Base-by-base conservation (phyloP, 2,113 vertebrate genomes). In the Leuciscus idus region DNA sequence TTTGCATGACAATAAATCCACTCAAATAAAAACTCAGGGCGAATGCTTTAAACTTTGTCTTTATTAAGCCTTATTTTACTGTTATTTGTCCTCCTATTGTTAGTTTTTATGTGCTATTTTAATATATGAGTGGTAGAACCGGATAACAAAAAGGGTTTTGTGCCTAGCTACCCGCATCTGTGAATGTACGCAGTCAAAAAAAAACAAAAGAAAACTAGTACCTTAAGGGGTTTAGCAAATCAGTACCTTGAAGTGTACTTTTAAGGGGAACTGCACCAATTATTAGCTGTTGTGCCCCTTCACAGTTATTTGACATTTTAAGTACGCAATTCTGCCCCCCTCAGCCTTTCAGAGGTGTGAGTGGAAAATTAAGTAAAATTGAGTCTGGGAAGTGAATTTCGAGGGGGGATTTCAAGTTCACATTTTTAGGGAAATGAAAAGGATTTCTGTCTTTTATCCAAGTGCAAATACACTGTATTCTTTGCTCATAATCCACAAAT, bases 1-100 rank as follows among this genome's bases (percentile, higher is more conserved):
- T 83, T 57, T 72, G 81, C 66, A 57, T 82, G 28, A 17, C 30
- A 48, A 26, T 83, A 73, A 73, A 83, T 83, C 26, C 62, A 39
- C 30, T 1, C 21, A 21, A 57, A 43, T 57, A n/a, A 33, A 39
- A 83, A 73, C n/a, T n/a, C 10, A 83, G 7, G 30, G 3, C 2
- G 3, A 83, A 6, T 72, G 66, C 81, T 73, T 83, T 57, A 36
- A 82, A 68, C 11, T 13, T 30, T 13, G 81, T 10, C 30, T 61
- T 80, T 80, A 61, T 80, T 80, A 61, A 43, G 77, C 66, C 9
- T 50, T 36, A 57, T 57, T 83, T 83, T 72, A 21, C 33, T 73
- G 59, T 19, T 83, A 70, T 83, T 73, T 73, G 43, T 36, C 46
- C 5, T 70, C 21, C 66, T 83, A n/a, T 55, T 83, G n/a, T 70